A percentile compares a stretch with the other conserved stretches of the same genome.
Conservation (phyloP, 2,888 invertebrate genomes). For the Synergus laeviventris region DNA sequence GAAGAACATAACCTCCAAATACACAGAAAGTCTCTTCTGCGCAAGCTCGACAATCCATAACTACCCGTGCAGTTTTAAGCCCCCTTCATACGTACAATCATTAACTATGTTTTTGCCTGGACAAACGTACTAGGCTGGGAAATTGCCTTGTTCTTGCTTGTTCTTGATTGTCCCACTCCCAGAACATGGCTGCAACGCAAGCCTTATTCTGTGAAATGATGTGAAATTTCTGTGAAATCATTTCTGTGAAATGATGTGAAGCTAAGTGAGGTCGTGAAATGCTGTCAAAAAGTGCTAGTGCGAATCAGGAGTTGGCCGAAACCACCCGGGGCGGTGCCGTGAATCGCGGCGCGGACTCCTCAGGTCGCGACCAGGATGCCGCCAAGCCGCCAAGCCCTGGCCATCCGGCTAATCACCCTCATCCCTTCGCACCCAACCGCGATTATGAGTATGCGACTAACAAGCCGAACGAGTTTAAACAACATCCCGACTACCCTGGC, state of each 20-base stretch:
- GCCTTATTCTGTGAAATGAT: constrained; percentile 85
- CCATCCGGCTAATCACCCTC: constrained; percentile 72
- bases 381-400: constrained; percentile 63
- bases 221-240: constrained; percentile 59
- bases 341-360: constrained; percentile 82
- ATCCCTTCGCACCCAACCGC: constrained; percentile 78
- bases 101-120: neutral
- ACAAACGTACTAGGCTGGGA: constrained; percentile 2
- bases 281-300: constrained; percentile 78
- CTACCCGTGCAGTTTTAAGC: too few relatives aligned
- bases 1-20: too few relatives aligned
- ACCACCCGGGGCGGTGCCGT: constrained; percentile 76
- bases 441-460: constrained; percentile 78
- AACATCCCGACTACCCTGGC: constrained; percentile 64
- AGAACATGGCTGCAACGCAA: constrained; percentile 90
- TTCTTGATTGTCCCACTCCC: constrained; percentile 7
- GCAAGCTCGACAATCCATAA: too few relatives aligned
- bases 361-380: constrained; percentile 65
- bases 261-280: constrained; percentile 68
- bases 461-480: constrained; percentile 77
- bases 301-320: constrained; percentile 69
- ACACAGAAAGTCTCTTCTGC: too few relatives aligned
- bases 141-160: constrained; percentile 7
- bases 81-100: too few relatives aligned
- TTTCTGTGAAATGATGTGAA: constrained; percentile 84